Percentiles rank a stretch among this genome's conserved stretches.
These are phyloP conservation scores for Archaeoteleia sp. DNA, from an alignment of 2,888 invertebrate genomes.

Conservation along the genomic window DNA sequence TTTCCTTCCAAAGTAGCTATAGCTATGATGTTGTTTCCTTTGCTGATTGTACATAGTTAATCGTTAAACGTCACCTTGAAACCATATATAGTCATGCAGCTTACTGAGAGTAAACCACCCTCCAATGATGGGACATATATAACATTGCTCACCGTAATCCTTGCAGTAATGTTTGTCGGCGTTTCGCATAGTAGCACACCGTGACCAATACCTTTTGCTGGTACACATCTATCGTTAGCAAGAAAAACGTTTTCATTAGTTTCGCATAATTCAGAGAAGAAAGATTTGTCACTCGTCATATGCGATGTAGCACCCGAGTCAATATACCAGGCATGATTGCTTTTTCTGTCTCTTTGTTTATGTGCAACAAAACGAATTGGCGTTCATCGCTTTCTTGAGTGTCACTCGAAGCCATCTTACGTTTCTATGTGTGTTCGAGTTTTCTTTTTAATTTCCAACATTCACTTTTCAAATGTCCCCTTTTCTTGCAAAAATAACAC, in stretches of 20 bases:
- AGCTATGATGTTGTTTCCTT: constrained; percentile 27
- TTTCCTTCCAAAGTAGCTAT: constrained; percentile 38
- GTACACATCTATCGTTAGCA: constrained; percentile 12
- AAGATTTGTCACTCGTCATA: constrained; percentile 17
- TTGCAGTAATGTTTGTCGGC: background rate
- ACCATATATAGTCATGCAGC: constrained; percentile 38
- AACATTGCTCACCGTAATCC: constrained; percentile 44
- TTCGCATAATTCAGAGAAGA: constrained; percentile 2
- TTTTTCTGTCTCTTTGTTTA: background rate
- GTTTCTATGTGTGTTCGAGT: background rate
- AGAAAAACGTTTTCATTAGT: constrained; percentile 3
- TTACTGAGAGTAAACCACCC: constrained; percentile 53
- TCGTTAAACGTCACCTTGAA: constrained; percentile 38
- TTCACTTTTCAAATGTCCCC: constrained; percentile 27
- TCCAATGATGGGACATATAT: constrained; percentile 50
- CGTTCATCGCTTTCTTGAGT: too few species aligned
- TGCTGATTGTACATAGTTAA: constrained; percentile 30
- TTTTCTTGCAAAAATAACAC: constrained; percentile 32
- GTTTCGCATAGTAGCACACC: background rate
- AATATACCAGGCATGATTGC: constrained; percentile 7
- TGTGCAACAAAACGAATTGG: background rate
- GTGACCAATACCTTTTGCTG: constrained; percentile 16
- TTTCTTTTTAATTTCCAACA: constrained; percentile 8
- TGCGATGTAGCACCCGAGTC: constrained; percentile 31
- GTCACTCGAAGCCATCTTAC: constrained; percentile 6